Evolutionary conservation across 2,888 invertebrate genomes (phyloP), one percentile per base, ranked within the genome.

Genomic region (Plebejus anna): DNA sequence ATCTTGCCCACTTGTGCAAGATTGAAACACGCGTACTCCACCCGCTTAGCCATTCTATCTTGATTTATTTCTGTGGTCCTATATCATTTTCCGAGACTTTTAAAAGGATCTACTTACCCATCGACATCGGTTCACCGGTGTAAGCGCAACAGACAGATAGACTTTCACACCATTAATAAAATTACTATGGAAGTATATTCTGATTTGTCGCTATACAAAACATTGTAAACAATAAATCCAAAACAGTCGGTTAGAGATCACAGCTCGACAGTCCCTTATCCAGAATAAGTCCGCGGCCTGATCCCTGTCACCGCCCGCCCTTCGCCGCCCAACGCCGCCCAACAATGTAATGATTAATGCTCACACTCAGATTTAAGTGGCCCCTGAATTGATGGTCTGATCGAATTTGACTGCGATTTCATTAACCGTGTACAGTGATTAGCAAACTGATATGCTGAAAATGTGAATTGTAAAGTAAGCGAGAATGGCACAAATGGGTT

Each of bases 341-440:
- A 87, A 92, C 93, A 93, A 93, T 92, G 88, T 86, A 86, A 88
- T 92, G 93, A 93, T 92, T 90, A 92, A 93, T 92, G 85, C 80
- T 78, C 82, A 82, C 83, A 88, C 88, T 28, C 32, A 75, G 32
- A 75, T 75, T 57, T 57, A 57, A 57, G 55, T 57, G 55, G 55
- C 59, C 66, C 32, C 13, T 61, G 32, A 66, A 66, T 66, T 66
- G 66, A 66, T 66, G 66, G 32, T 66, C 61, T 66, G 61, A 66
- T 28, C 9, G 28, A 28, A 61, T 66, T 66, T 66, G 66, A 66
- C 66, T 66, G 66, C 66, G 66, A 66, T 32, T 66, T 66, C 66
- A 66, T 36, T 66, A 66, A 36, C 66, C 32, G 66, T 66, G 13
- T 4, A 36, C 13, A 2, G 66, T 36, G 16, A 22, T 66, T 5